phyloP scores from a whole-genome alignment of 2,888 invertebrate species.

The Nymphalis polychloros region DNA sequence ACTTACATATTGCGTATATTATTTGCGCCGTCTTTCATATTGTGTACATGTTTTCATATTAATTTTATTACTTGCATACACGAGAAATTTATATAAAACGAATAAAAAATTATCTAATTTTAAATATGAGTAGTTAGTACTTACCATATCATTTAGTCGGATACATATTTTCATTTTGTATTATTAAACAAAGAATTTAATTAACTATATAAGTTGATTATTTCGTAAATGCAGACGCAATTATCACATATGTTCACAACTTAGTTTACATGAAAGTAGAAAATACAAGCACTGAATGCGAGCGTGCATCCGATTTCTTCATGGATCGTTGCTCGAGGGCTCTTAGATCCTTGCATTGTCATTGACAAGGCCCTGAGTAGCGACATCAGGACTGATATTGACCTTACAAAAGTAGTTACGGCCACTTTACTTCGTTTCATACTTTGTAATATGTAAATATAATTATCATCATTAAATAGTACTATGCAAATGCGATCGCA shows the following conservation, averaged over 20 bases:
- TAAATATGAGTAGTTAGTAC: no score
- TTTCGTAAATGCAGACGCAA: not conserved
- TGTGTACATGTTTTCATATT: no score
- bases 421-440: not conserved
- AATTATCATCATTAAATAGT: not conserved
- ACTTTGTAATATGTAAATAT: not conserved
- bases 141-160: no score
- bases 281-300: conserved; percentile 12
- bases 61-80: no score
- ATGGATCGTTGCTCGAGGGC: conserved; percentile 29
- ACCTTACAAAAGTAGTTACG: conserved; percentile 19
- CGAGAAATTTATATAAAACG: no score
- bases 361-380: conserved; percentile 26
- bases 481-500: not conserved
- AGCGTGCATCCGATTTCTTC: conserved; percentile 34
- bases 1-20: no score
- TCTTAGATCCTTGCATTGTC: conserved; percentile 32
- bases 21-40: no score
- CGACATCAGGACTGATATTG: conserved; percentile 36
- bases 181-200: not conserved
- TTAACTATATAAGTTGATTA: not conserved
- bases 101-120: no score
- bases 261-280: conserved; percentile 10
- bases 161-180: no score
- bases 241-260: not conserved